Conservation (phyloP, 2,113 vertebrate species). For the Nothoprocta perdicaria region DNA sequence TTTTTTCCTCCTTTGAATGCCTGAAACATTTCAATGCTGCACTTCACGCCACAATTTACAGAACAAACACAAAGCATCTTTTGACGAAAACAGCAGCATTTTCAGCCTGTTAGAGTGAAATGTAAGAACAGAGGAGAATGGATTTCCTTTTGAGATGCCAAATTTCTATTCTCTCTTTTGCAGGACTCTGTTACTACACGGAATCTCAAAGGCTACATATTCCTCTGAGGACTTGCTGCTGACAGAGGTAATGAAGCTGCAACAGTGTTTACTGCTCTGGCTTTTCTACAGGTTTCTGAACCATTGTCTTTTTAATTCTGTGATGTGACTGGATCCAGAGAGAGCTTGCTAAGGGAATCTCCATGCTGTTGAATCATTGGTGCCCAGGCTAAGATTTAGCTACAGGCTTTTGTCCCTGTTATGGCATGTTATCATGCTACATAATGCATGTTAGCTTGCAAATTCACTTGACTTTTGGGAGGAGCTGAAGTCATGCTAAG, state of each 20-base stretch:
- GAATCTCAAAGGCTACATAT: not conserved
- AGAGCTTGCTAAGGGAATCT: accelerated
- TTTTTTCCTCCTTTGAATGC: not conserved
- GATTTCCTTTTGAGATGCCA: not conserved
- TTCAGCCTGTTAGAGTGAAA: not conserved
- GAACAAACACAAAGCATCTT: not conserved
- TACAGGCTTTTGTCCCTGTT: not conserved
- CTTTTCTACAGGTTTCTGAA: not conserved
- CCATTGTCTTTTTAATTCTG: not conserved
- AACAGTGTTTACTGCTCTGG: not conserved
- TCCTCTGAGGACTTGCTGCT: not conserved
- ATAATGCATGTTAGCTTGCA: not conserved
- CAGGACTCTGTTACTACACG: not conserved
- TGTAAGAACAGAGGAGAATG: not conserved
- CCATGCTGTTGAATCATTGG: not conserved
- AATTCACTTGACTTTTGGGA: not conserved
- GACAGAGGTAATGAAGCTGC: not conserved
- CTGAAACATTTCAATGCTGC: not conserved
- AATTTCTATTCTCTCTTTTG: not conserved
- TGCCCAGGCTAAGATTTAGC: not conserved
- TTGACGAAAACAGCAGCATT: not conserved
- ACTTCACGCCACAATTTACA: not conserved
- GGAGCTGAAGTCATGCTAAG: not conserved
- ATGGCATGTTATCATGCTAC: not conserved
- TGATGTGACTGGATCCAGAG: not conserved